Base-by-base conservation (phyloP, 2,797 vertebrate genomes). In the Thripadectes ignobilis region DNA sequence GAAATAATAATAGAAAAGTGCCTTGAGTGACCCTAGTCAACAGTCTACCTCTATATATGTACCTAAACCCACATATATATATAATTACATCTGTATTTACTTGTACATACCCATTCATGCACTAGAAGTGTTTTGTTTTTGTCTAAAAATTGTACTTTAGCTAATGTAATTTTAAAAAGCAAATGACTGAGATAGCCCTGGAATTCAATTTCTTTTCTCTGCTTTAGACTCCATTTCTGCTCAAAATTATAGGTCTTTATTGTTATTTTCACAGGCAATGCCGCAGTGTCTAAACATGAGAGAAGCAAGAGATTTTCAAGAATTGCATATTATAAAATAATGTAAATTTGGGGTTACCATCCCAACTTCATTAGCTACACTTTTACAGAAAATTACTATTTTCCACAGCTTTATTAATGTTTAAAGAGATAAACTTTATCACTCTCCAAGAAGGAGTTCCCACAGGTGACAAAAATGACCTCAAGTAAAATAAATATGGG, bases 71-170 rank as follows among this genome's bases (percentile, higher is more conserved):
- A 21, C 8, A 38, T 3, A 16, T 6, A 3, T 23, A 36, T 18
- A 23, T 12, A 20, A 3, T 48, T 76, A 43, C 1, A 29, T 45
- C 4, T 76, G 3, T 78, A 51, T 87, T 74, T 74, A 54, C 6
- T n/a, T 63, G 8, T 6, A 57, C 18, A 49, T 26, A 39, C 0
- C 3, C 19, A 59, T 51, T 4, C 3, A 74, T 38, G 7, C 10
- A 41, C 38, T 49, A 38, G 32, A 74, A 86, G 2, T 61, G 9
- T 29, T 84, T 48, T 65, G 7, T 1, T 55, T 71, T 46, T 43
- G 18, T 74, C 38, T 77, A 49, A 83, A 85, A 91, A 65, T 21
- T 20, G 7, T 39, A 38, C 11, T 68, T 6, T 54, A 63, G 43
- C 5, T 43, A 27, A 46, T 20, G 2, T 19, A 51, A 52, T 29